These are phyloP conservation scores for Nymphalis c-album DNA, from an alignment of 2,888 invertebrate genomes.

Conservation along the genomic window DNA sequence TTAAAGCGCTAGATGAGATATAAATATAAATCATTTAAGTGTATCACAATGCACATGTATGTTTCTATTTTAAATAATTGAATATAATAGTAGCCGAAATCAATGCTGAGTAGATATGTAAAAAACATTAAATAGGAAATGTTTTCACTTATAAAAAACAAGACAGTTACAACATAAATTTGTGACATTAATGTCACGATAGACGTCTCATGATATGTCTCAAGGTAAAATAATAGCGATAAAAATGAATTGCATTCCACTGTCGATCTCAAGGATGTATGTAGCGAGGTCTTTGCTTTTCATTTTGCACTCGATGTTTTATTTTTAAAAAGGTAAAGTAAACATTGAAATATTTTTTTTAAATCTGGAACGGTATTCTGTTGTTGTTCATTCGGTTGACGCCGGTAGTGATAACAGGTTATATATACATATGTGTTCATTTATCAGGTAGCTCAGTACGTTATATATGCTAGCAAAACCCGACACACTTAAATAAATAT, in stretches of 20 bases:
- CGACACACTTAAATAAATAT: too few relatives aligned
- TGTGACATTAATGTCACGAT: conserved; percentile 21
- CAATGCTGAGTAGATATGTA: too few relatives aligned
- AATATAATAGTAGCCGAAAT: too few relatives aligned
- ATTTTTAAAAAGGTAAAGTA: conserved; percentile 15
- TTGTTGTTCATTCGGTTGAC: not conserved
- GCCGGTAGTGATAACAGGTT: not conserved
- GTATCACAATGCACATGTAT: too few relatives aligned
- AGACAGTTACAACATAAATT: conserved; percentile 27
- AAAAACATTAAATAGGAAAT: not conserved
- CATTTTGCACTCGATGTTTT: conserved; percentile 8
- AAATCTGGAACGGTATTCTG: not conserved
- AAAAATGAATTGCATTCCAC: conserved; percentile 10
- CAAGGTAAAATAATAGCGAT: conserved; percentile 20
- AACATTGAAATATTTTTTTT: conserved; percentile 11
- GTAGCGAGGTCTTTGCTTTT: not conserved
- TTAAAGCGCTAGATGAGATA: too few relatives aligned
- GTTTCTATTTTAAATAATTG: too few relatives aligned
- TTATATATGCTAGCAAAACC: too few relatives aligned
- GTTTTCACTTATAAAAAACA: not conserved
- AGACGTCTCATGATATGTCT: conserved; percentile 14
- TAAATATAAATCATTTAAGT: too few relatives aligned
- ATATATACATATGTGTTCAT: too few relatives aligned
- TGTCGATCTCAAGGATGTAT: not conserved
- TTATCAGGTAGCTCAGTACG: too few relatives aligned